phyloP scores from a whole-genome alignment of 2,113 vertebrate species.

The Menura novaehollandiae region DNA sequence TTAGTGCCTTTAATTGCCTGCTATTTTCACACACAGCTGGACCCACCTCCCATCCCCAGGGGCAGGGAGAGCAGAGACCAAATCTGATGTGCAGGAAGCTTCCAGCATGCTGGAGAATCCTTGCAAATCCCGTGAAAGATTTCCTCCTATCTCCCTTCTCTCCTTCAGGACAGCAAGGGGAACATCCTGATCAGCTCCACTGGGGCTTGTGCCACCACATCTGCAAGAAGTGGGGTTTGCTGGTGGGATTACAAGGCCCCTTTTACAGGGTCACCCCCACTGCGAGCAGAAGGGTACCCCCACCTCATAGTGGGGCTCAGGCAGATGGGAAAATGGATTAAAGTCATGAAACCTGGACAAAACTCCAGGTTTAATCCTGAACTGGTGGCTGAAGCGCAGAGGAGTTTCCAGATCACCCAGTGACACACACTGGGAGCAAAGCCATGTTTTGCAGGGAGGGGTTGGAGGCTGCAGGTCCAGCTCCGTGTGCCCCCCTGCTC shows the following conservation, averaged over 20 bases:
- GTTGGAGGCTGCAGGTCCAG: neutral
- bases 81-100: neutral
- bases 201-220: neutral
- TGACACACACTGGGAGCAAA: neutral
- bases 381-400: fast-evolving
- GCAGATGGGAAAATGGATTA: fast-evolving
- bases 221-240: neutral
- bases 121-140: neutral
- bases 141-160: neutral
- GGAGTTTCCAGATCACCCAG: neutral
- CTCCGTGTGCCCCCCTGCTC: neutral
- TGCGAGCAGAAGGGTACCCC: neutral
- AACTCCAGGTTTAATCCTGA: neutral
- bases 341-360: neutral
- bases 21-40: neutral
- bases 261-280: neutral
- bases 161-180: neutral
- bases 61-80: neutral
- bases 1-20: neutral
- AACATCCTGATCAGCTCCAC: neutral
- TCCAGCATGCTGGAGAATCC: neutral
- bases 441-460: fast-evolving
- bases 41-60: neutral
- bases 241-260: neutral
- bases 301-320: fast-evolving